phyloP scores from a whole-genome alignment of 2,888 invertebrate species.

The Drepanosiphum platanoidis region DNA sequence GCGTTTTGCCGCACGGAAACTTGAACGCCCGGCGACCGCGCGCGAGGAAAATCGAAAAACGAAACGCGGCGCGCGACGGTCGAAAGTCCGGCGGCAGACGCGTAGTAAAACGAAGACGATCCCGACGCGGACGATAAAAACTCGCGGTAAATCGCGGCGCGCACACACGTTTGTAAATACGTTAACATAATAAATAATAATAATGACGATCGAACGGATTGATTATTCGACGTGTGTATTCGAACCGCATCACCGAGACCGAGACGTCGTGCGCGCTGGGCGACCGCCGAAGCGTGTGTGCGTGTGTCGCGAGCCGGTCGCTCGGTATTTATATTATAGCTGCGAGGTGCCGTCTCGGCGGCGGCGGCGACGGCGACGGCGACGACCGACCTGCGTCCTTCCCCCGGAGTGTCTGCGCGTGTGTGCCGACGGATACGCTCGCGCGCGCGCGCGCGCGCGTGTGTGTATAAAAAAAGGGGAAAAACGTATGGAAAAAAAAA shows the following conservation, averaged over 20 bases:
- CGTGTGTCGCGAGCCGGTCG: neutral
- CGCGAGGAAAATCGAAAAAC: too few species aligned
- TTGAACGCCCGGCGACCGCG: neutral
- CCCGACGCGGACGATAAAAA: too few species aligned
- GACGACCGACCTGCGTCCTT: conserved; percentile 21
- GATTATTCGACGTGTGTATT: too few species aligned
- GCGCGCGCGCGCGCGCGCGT: neutral
- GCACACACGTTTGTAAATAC: too few species aligned
- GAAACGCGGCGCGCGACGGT: too few species aligned
- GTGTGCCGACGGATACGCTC: too few species aligned
- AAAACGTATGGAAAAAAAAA: neutral
- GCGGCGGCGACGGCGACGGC: neutral
- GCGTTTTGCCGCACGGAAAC: neutral
- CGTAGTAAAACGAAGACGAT: too few species aligned
- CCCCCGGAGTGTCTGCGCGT: conserved; percentile 23
- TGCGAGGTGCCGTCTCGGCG: neutral
- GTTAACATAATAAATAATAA: too few species aligned
- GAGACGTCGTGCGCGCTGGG: neutral
- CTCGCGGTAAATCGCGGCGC: too few species aligned
- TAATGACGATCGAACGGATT: too few species aligned
- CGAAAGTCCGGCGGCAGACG: too few species aligned
- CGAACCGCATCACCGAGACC: too few species aligned
- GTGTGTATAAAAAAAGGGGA: neutral
- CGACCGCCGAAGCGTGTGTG: neutral
- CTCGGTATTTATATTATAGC: conserved; percentile 2